These are phyloP conservation scores for Pseudocheirus occidentalis DNA, from an alignment of 2,797 vertebrate species.

Conservation along the genomic window DNA sequence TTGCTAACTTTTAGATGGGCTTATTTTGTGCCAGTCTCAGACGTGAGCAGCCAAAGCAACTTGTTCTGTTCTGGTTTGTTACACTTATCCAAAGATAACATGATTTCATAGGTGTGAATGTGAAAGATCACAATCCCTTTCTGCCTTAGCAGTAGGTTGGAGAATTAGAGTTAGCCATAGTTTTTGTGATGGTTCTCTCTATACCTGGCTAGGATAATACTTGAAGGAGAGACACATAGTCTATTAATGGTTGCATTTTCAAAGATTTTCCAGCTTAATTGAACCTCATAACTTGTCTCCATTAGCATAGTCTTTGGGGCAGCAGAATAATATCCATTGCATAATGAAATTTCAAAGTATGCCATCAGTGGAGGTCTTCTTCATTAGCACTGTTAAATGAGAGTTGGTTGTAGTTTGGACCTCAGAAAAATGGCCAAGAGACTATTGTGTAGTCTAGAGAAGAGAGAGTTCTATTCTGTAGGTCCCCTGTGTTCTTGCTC, in stretches of 20 bases:
- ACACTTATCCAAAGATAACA: background rate
- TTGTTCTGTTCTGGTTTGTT: background rate
- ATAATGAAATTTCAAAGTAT: background rate
- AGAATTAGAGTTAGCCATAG: background rate
- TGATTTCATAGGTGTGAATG: background rate
- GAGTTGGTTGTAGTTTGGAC: background rate
- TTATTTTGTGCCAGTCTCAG: background rate
- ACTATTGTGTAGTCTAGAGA: background rate
- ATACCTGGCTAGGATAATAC: background rate
- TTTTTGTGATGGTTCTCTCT: background rate
- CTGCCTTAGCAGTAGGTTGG: background rate
- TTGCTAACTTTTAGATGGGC: background rate
- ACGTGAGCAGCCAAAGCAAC: background rate
- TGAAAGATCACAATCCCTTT: background rate
- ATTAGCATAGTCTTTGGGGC: background rate
- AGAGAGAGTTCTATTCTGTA: background rate
- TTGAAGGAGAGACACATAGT: background rate
- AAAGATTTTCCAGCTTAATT: background rate
- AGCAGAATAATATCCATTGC: background rate
- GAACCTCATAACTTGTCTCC: background rate
- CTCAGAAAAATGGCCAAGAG: background rate
- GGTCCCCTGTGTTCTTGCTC: background rate
- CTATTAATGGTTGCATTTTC: background rate
- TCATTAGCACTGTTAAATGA: background rate
- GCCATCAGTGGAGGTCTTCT: background rate